Evolutionary conservation across 1,140 invertebrate genomes (phyloP).

Genomic region (Cydia pomonella): DNA sequence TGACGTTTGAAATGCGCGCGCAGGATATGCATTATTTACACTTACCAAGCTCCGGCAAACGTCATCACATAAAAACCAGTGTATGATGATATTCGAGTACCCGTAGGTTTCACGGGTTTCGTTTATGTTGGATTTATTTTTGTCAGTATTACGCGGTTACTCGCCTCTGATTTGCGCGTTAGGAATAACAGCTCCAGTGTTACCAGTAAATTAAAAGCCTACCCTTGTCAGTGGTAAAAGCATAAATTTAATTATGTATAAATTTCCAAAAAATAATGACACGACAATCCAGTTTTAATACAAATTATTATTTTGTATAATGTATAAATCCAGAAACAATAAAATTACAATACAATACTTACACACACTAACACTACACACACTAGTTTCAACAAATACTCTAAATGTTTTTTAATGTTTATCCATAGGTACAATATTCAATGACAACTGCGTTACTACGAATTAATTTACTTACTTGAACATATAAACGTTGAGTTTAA

Average conservation of each 20-base stretch:
- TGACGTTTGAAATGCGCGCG: conserved; percentile 32
- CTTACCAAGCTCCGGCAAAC: background rate
- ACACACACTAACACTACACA: too few species aligned
- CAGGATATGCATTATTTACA: background rate
- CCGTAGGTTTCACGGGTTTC: background rate
- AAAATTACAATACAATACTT: too few species aligned
- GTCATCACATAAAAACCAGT: background rate
- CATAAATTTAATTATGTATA: background rate
- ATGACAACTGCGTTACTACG: conserved; percentile 14
- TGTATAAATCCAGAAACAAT: too few species aligned
- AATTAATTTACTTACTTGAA: background rate
- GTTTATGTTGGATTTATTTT: background rate
- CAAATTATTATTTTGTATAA: too few species aligned
- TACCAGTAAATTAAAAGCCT: background rate
- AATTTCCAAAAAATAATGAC: too few species aligned
- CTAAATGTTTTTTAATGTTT: background rate
- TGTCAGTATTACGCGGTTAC: too few species aligned
- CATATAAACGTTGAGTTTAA: background rate
- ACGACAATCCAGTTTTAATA: too few species aligned
- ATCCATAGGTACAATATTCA: background rate
- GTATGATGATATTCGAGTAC: background rate
- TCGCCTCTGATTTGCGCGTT: background rate
- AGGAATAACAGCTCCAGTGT: background rate
- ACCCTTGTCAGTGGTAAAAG: background rate
- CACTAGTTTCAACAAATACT: background rate